A percentile compares a stretch with the other conserved stretches of the same genome.
phyloP scores from a whole-genome alignment of 2,113 vertebrate genomes.

The Halcyon senegalensis region DNA sequence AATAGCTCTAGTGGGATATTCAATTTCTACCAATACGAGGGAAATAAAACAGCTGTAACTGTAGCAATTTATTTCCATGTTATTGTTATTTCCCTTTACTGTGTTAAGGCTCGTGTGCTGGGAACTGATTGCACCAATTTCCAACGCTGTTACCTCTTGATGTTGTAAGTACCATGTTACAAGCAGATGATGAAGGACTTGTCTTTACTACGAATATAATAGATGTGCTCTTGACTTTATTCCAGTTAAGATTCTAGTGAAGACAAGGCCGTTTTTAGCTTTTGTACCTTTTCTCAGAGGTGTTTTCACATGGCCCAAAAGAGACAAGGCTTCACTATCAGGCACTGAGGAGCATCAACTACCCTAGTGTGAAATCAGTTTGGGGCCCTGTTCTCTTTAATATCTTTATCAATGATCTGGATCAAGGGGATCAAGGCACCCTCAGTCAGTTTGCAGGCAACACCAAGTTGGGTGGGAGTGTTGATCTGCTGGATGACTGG shows the following conservation, averaged over 20 bases:
- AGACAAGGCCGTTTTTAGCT: neutral
- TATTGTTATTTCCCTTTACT: conserved; percentile 11
- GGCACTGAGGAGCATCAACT: accelerated
- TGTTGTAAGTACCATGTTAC: neutral
- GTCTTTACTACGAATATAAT: neutral
- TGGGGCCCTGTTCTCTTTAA: no score
- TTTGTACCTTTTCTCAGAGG: neutral
- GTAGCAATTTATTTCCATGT: neutral
- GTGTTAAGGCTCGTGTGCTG: neutral
- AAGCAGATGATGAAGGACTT: neutral
- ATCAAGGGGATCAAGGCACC: no score
- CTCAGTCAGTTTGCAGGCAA: no score
- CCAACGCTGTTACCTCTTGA: neutral
- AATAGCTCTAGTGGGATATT: conserved; percentile 34
- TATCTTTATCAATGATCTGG: no score
- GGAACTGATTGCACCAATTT: neutral
- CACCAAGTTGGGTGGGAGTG: no score
- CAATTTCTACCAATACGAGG: conserved; percentile 14
- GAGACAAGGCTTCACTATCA: neutral
- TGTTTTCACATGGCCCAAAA: neutral
- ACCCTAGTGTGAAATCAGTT: neutral
- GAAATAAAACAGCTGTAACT: neutral
- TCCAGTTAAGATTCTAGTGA: neutral
- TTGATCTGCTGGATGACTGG: no score
- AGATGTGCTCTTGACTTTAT: neutral